Base-by-base conservation (phyloP, 2,113 vertebrate species). In the Alectura lathami region DNA sequence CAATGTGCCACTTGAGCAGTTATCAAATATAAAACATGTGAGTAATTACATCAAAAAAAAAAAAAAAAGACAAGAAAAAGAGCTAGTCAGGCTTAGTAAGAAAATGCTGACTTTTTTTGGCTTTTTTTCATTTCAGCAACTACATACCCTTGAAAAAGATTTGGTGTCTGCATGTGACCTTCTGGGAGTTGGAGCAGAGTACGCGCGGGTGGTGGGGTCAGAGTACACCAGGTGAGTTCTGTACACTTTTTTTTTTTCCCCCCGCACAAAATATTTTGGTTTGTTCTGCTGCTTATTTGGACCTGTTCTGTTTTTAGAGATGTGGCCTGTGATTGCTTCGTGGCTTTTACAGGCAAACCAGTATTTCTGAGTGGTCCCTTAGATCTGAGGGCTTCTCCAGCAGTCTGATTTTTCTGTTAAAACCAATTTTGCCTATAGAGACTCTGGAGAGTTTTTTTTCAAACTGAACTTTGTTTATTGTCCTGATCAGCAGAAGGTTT, bases 121-220 rank as follows among this genome's bases (percentile, higher is more conserved):
- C 0, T 5, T 29, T 6, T 48, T 43, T 63, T 32, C 1, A 0
- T 77, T 96, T 34, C 90, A 99, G 99, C 99, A 99, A 99, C 98
- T 99, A 29, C 99, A 99, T 95, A 99, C 99, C 2, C 98, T 99
- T 95, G 99, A 99, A 87, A 99, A 99, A 96, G 99, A 99, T 85
- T 96, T 99, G 91, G 99, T 99, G 78, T 99, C 99, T 0, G 99
- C 99, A 2, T 99, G 99, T n/a, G 99, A 99, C 95, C 98, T 99
- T 27, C 98, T 99, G 12, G 99, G 99, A 0, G 99, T 99, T 29
- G 99, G 99, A 26, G 99, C 99, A 0, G 99, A 99, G 86, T 99
- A 99, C 2, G 99, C 99, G 11, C 96, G 99, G 15, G 99, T 99
- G 48, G 99, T 99, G 40, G 99, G 99, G 42, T 99, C 99, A 0